Conservation (phyloP, 1,140 invertebrate species). For the Campoletis sonorensis region DNA sequence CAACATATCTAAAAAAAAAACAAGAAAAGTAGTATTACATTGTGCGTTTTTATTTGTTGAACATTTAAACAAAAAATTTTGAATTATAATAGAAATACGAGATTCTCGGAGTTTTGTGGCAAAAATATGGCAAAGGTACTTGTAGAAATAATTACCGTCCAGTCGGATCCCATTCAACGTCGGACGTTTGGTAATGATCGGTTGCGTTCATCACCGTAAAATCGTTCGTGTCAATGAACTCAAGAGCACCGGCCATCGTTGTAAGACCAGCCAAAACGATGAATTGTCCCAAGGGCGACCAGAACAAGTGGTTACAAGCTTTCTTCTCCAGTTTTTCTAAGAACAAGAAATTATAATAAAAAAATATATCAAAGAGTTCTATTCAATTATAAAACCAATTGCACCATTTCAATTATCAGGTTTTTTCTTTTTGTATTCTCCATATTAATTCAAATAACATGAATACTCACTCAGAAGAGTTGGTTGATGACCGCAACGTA, state of each 20-base stretch:
- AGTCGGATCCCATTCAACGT: constrained; percentile 99
- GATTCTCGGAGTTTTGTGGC: no score
- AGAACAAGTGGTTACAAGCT: constrained; percentile 95
- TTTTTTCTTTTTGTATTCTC: not conserved
- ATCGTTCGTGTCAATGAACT: constrained; percentile 97
- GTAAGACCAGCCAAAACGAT: constrained; percentile 93
- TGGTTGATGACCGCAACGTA: constrained; percentile 92
- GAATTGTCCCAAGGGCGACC: constrained; percentile 97
- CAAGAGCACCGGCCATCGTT: constrained; percentile 91
- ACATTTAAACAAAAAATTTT: no score
- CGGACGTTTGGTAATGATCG: constrained; percentile 96
- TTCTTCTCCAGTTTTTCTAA: constrained; percentile 92
- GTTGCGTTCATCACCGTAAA: constrained; percentile 95
- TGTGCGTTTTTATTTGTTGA: no score
- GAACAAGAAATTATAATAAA: constrained; percentile 57
- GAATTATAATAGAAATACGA: no score
- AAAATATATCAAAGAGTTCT: constrained; percentile 39
- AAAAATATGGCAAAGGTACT: no score
- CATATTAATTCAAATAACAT: not conserved
- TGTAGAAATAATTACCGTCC: constrained; percentile 82
- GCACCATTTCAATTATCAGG: no score
- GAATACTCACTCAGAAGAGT: constrained; percentile 84
- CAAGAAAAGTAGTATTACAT: no score
- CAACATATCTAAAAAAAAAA: constrained; percentile 83
- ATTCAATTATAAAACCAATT: no score